Conservation (phyloP, 1,140 invertebrate genomes). For the Lethrus apterus region DNA sequence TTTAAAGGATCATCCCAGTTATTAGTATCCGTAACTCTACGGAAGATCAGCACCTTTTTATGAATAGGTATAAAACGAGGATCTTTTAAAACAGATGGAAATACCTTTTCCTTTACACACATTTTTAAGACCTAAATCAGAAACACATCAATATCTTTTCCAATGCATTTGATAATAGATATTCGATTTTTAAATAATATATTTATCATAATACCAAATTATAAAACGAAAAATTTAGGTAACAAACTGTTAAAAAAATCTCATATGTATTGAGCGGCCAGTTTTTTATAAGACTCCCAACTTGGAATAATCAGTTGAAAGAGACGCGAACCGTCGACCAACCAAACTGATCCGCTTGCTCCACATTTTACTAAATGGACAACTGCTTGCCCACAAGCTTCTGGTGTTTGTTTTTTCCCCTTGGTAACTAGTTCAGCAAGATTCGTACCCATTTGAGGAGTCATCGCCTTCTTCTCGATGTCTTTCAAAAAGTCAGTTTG, state of each 20-base stretch:
- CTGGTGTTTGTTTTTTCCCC: constrained; percentile 27
- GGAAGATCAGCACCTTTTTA: no score
- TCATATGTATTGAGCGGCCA: constrained; percentile 16
- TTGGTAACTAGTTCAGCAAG: constrained; percentile 23
- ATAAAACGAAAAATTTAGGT: not conserved
- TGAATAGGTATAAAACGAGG: no score
- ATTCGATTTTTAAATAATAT: no score
- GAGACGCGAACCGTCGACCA: constrained; percentile 31
- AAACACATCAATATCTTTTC: no score
- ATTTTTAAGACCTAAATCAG: no score
- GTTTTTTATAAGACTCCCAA: constrained; percentile 14
- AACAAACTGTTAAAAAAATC: not conserved
- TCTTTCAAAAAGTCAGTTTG: constrained; percentile 44
- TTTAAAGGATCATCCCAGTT: no score
- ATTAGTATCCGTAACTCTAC: no score
- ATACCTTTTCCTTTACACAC: no score
- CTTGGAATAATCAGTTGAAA: constrained; percentile 20
- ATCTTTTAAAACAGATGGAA: no score
- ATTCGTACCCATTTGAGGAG: constrained; percentile 22
- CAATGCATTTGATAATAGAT: no score
- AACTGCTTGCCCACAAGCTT: constrained; percentile 27
- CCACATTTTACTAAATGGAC: constrained; percentile 28
- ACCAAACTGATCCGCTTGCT: constrained; percentile 28
- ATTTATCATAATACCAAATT: not conserved
- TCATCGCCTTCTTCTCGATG: constrained; percentile 39